phyloP scores from a whole-genome alignment of 2,113 vertebrate genomes.

The Dryoscopus gambensis region DNA sequence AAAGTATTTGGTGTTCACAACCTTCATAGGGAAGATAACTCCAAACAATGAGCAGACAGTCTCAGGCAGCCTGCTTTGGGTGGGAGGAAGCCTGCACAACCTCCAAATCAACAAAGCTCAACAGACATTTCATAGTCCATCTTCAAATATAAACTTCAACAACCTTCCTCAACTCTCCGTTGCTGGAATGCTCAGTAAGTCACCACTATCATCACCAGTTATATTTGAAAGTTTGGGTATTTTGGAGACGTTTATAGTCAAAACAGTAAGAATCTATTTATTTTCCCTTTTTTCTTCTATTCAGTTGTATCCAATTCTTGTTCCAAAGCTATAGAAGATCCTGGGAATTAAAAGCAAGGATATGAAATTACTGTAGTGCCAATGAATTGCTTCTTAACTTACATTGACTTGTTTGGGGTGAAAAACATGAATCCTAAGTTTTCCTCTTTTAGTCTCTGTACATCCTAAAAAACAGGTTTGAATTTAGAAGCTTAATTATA shows the following conservation, averaged over 20 bases:
- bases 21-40: not conserved
- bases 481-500: constrained; percentile 81
- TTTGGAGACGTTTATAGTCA: not conserved
- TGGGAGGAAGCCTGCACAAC: not conserved
- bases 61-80: not conserved
- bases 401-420: not conserved
- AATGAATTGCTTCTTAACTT: not conserved
- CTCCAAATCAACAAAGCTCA: not conserved
- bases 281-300: not conserved
- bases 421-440: not conserved
- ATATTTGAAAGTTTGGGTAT: not conserved
- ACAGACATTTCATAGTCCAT: not conserved
- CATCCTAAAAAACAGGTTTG: constrained; percentile 64
- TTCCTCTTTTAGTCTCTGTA: not conserved
- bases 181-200: not conserved
- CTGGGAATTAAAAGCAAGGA: not conserved
- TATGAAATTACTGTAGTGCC: not conserved
- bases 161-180: not conserved
- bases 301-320: not conserved
- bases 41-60: not conserved
- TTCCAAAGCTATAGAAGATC: not conserved
- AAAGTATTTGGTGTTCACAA: not conserved
- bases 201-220: not conserved
- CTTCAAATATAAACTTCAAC: not conserved
- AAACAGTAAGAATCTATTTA: not conserved